These are phyloP conservation scores for Grus americana DNA, from an alignment of 2,113 vertebrate species.

Conservation along the genomic window DNA sequence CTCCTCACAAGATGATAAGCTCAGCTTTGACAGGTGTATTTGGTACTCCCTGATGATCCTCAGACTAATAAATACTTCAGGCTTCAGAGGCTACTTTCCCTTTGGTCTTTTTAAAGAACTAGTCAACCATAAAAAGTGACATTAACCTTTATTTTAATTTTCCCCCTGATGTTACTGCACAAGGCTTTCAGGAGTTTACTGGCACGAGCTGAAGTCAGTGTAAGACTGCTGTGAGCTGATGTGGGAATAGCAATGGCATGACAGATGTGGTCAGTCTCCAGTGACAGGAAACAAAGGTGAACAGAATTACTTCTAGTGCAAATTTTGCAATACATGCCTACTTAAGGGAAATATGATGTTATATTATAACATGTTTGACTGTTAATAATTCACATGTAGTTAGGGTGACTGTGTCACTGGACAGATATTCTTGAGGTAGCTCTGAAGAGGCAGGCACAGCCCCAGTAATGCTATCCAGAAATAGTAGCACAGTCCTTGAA, in stretches of 20 bases:
- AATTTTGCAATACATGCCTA: background rate
- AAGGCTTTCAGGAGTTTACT: background rate
- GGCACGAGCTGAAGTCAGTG: background rate
- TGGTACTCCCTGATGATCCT: background rate
- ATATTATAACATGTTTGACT: background rate
- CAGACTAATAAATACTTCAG: constrained; percentile 56
- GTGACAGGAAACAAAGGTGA: background rate
- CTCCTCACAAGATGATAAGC: background rate
- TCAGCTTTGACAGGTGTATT: background rate
- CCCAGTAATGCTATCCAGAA: background rate
- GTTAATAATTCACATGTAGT: background rate
- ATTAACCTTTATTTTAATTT: constrained; percentile 72
- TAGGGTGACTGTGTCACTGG: background rate
- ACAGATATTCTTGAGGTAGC: background rate
- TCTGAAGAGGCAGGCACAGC: background rate
- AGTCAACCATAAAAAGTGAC: constrained; percentile 56
- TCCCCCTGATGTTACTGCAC: background rate
- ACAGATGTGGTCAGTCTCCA: background rate
- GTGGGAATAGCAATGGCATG: background rate
- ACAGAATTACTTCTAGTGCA: background rate
- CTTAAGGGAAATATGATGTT: background rate
- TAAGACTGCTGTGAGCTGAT: background rate
- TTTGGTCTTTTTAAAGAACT: constrained; percentile 46
- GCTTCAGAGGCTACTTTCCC: constrained; percentile 23
- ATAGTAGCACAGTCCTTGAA: background rate